Percentiles rank a stretch among this genome's conserved stretches.
Evolutionary conservation across 2,113 vertebrate genomes (phyloP).

Genomic region (Hypomesus transpacificus): DNA sequence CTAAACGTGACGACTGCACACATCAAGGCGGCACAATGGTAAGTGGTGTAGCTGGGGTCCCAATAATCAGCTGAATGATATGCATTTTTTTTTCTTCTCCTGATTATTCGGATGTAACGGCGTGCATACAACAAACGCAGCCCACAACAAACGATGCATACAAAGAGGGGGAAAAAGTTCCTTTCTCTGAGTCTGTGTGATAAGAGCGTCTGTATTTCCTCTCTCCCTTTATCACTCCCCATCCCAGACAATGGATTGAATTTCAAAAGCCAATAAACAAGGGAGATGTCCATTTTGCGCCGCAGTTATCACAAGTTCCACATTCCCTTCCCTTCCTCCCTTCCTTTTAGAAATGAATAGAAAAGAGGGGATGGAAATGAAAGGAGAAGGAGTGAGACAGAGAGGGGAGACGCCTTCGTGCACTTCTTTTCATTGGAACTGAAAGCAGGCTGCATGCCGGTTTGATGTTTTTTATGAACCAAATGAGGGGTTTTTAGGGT

Average conservation of each 20-base stretch:
- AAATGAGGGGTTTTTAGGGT: constrained; percentile 66
- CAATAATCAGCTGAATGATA: constrained; percentile 70
- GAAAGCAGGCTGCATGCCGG: constrained; percentile 67
- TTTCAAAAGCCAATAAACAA: constrained; percentile 76
- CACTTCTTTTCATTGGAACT: constrained; percentile 63
- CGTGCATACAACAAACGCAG: constrained; percentile 59
- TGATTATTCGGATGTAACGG: constrained; percentile 63
- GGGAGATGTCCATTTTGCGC: constrained; percentile 73
- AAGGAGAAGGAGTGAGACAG: constrained; percentile 55
- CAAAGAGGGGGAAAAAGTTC: constrained; percentile 57
- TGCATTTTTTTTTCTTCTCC: constrained; percentile 67
- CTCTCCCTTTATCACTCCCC: constrained; percentile 69
- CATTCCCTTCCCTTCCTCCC: constrained; percentile 55
- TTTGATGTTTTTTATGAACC: constrained; percentile 55
- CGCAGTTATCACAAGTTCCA: constrained; percentile 71
- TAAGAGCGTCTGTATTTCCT: constrained; percentile 71
- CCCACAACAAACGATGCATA: constrained; percentile 41
- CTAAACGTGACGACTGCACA: constrained; percentile 64
- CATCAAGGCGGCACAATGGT: constrained; percentile 51
- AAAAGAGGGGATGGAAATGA: constrained; percentile 56
- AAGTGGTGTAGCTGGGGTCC: constrained; percentile 62
- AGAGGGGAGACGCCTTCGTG: constrained; percentile 64
- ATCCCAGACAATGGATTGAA: constrained; percentile 73
- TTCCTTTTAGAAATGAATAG: constrained; percentile 56
- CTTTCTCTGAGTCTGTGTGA: constrained; percentile 70